Evolutionary conservation across 1,140 invertebrate species (phyloP), one percentile per base, ranked within the genome.

Genomic region (Hyles euphorbiae): DNA sequence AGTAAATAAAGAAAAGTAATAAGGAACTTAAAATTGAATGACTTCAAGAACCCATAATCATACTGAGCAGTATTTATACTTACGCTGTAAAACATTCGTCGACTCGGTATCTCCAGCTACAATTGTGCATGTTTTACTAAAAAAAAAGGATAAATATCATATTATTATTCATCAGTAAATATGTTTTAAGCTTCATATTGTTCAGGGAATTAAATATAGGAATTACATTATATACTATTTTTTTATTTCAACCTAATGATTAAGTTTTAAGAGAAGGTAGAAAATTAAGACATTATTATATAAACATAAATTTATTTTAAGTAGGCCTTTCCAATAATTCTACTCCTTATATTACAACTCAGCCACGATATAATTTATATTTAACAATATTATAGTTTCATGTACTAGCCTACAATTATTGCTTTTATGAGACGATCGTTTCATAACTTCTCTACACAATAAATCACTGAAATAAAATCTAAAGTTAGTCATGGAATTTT

Each of bases 291-390:
- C 74, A 78, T 68, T 60, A 33, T 52, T 60, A 72, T 68, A 74
- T 80, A 78, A 81, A 80, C 68, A 81, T 79, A 75, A 58, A 76
- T 81, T 83, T 83, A 80, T 81, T 81, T 72, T 67, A 72, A 73
- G 72, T 76, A 74, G 70, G 72, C 72, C 75, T 53, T 74, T 63
- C 62, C 58, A 58, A 59, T 56, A 56, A 34, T 48, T 10, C 46
- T 48, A 48, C 5, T 48, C 47, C 45, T 56, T 56, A 56, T 48
- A 22, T 58, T 55, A 63, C 58, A 61, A 64, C 56, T 67, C 53
- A 56, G 50, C 47, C 52, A 63, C 58, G 34, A 48, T 56, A 54
- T 9, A 9, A 11, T 48, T 12, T 52, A 9, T 5, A 52, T 52
- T 52, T 34, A 34, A 52, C 50, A 52, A 34, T 52, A 5, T 52